Conservation (phyloP, 35 echinoderm and acorn worm species). For the Lytechinus variegatus region DNA sequence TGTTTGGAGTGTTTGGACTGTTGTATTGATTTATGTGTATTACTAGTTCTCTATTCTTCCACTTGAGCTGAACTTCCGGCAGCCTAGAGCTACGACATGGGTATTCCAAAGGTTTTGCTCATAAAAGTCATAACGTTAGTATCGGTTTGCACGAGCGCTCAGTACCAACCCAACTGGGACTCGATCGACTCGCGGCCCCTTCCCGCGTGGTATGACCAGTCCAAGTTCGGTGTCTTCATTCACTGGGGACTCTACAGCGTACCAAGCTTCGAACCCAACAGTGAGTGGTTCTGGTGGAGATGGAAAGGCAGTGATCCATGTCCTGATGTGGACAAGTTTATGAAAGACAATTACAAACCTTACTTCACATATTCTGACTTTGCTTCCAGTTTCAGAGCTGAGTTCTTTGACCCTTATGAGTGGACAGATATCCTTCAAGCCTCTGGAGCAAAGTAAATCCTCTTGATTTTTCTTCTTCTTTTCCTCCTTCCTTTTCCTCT, state of each 20-base stretch:
- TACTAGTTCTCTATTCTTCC: too few species aligned
- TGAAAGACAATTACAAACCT: constrained; percentile 79
- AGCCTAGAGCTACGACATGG: too few species aligned
- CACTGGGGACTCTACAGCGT: constrained; percentile 90
- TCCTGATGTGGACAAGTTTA: constrained; percentile 58
- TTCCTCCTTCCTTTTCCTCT: too few species aligned
- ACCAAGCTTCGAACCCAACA: constrained; percentile 65
- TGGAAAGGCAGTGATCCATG: constrained; percentile 62
- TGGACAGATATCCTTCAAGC: constrained; percentile 78
- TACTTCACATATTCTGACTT: constrained; percentile 88
- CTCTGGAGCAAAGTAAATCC: constrained; percentile 84
- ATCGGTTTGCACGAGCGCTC: not conserved
- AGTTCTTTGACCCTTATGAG: constrained; percentile 76
- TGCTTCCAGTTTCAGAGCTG: constrained; percentile 75
- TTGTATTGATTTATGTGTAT: too few species aligned
- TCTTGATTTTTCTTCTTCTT: too few species aligned
- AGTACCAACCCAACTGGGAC: constrained; percentile 88
- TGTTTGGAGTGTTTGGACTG: too few species aligned
- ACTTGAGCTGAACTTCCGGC: too few species aligned
- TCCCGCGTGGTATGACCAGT: constrained; percentile 81
- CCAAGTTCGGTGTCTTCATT: constrained; percentile 88
- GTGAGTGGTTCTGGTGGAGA: constrained; percentile 88
- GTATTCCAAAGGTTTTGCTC: not conserved
- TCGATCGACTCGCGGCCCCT: constrained; percentile 84
- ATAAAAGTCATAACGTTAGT: not conserved